These are phyloP conservation scores for Hypercompe scribonia DNA, from an alignment of 2,888 invertebrate genomes.

Conservation along the genomic window DNA sequence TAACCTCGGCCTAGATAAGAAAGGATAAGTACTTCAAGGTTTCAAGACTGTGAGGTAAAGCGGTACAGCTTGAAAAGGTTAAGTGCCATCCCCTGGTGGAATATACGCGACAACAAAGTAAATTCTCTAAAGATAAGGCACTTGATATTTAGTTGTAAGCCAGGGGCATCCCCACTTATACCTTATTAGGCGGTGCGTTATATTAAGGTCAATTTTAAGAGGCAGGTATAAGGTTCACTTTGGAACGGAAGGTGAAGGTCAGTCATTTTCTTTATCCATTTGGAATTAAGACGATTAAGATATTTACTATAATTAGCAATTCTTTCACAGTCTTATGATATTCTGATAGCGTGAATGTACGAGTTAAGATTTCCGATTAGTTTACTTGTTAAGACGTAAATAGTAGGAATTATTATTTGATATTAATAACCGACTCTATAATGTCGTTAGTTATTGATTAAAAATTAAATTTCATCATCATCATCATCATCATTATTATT, in stretches of 20 bases:
- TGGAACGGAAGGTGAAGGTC: constrained; percentile 3
- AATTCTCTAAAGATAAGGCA: constrained; percentile 50
- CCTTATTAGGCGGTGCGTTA: constrained; percentile 35
- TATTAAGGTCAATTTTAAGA: constrained; percentile 17
- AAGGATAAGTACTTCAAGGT: constrained; percentile 38
- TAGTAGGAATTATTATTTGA: no score
- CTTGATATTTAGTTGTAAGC: constrained; percentile 53
- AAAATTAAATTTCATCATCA: no score
- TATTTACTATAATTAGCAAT: constrained; percentile 22
- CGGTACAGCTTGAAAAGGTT: constrained; percentile 44
- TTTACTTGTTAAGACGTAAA: not conserved
- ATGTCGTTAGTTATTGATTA: no score
- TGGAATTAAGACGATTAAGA: constrained; percentile 25
- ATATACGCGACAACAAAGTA: constrained; percentile 51
- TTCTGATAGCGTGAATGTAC: not conserved
- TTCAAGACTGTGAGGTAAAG: constrained; percentile 30
- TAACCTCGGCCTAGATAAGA: constrained; percentile 32
- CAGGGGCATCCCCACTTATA: constrained; percentile 37
- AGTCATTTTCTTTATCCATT: constrained; percentile 23
- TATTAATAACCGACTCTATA: no score
- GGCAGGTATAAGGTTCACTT: constrained; percentile 11
- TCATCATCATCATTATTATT: no score
- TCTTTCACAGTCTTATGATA: constrained; percentile 17
- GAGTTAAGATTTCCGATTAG: constrained; percentile 3
- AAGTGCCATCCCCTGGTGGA: constrained; percentile 37